Percentiles rank a stretch among this genome's conserved stretches.
Conservation (phyloP, 2,888 invertebrate genomes). For the Cryptocephalus primarius region DNA sequence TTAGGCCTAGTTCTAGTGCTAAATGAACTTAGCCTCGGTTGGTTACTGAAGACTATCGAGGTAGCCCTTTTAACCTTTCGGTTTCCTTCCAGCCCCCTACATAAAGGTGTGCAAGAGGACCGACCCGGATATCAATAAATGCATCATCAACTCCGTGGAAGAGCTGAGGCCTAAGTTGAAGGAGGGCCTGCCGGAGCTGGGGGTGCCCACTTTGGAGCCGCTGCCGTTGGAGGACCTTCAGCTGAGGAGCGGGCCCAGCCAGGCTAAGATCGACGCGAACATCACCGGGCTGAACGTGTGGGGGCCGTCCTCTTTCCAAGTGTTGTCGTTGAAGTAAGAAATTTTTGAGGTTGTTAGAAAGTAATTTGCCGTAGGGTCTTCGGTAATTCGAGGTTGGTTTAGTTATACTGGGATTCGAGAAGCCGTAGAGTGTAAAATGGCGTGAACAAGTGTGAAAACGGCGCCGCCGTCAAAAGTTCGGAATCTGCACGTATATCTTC, state of each 20-base stretch:
- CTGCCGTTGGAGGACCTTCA: slow-evolving; percentile 28
- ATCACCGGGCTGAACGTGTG: slow-evolving; percentile 49
- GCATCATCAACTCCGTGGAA: slow-evolving; percentile 33
- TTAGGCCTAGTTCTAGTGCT: too few species aligned
- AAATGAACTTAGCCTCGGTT: too few species aligned
- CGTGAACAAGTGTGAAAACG: too few species aligned
- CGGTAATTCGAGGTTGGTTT: too few species aligned
- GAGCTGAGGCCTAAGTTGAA: slow-evolving; percentile 28
- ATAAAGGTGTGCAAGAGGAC: slow-evolving; percentile 29
- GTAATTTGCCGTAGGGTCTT: too few species aligned
- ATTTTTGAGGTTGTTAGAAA: too few species aligned
- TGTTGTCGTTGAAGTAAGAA: slow-evolving; percentile 45
- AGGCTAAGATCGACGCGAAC: slow-evolving; percentile 42
- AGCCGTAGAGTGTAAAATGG: too few species aligned
- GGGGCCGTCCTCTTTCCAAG: slow-evolving; percentile 49
- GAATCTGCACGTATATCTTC: too few species aligned
- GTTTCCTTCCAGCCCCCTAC: slow-evolving; percentile 27
- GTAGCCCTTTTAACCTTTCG: background rate
- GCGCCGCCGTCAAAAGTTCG: too few species aligned
- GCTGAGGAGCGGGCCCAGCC: slow-evolving; percentile 28
- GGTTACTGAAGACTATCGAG: too few species aligned
- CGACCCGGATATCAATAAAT: slow-evolving; percentile 30
- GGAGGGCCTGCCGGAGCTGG: slow-evolving; percentile 41
- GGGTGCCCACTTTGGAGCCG: slow-evolving; percentile 44
- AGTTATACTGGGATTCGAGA: too few species aligned